Conservation (phyloP, 2,888 invertebrate genomes). For the Phyllotreta striolata region DNA sequence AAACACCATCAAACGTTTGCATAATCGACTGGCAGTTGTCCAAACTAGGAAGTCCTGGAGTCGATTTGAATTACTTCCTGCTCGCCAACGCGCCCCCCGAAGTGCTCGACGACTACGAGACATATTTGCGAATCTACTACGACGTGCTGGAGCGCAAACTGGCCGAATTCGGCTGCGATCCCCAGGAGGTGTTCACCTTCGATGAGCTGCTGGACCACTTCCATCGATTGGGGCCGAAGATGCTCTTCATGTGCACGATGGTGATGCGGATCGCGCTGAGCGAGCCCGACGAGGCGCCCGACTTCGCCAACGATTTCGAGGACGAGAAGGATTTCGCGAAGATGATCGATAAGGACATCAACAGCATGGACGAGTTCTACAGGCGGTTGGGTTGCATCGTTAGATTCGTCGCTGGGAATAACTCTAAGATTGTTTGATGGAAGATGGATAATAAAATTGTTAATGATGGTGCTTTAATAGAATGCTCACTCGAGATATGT, state of each 20-base stretch:
- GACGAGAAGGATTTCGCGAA: too few relatives aligned
- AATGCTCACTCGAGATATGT: too few relatives aligned
- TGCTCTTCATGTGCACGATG: constrained; percentile 18
- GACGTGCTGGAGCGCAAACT: constrained; percentile 37
- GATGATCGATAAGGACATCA: too few relatives aligned
- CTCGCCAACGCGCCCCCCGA: constrained; percentile 40
- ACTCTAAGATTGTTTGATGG: too few relatives aligned
- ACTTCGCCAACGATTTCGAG: too few relatives aligned
- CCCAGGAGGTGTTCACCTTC: constrained; percentile 36
- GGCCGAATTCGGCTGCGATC: constrained; percentile 41
- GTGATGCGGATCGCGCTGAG: constrained; percentile 23
- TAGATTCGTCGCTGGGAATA: too few relatives aligned
- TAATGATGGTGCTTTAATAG: too few relatives aligned
- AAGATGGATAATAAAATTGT: too few relatives aligned
- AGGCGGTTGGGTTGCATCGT: too few relatives aligned
- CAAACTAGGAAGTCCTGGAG: constrained; percentile 37
- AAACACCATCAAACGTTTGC: constrained; percentile 12
- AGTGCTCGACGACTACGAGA: constrained; percentile 38
- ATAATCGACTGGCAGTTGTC: constrained; percentile 49
- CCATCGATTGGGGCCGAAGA: constrained; percentile 20
- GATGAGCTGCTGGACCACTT: constrained; percentile 31
- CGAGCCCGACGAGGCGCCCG: constrained; percentile 34
- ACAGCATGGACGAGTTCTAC: too few relatives aligned
- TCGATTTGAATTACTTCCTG: constrained; percentile 47
- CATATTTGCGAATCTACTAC: constrained; percentile 45